Evolutionary conservation across 2,113 vertebrate species (phyloP).

Genomic region (Amazona vittata): DNA sequence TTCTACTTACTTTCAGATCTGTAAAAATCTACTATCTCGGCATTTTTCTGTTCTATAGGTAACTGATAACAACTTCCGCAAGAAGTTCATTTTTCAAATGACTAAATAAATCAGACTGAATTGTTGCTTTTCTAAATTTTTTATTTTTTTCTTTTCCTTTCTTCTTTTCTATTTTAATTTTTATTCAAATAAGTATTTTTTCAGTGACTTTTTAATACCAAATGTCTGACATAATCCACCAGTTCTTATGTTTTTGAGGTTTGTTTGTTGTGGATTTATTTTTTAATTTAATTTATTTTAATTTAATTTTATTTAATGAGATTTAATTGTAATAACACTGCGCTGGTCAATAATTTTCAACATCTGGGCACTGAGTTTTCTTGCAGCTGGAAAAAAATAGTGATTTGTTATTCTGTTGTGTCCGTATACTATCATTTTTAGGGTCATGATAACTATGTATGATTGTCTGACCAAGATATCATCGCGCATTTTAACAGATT

Average conservation of each 20-base stretch:
- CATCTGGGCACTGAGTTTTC: not conserved
- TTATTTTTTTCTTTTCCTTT: not conserved
- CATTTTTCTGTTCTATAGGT: not conserved
- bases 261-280: rapidly evolving
- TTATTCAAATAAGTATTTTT: not conserved
- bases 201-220: not conserved
- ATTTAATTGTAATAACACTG: not conserved
- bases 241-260: not conserved
- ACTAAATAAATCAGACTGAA: not conserved
- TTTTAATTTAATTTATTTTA: rapidly evolving
- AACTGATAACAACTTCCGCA: not conserved
- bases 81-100: not conserved
- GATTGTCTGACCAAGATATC: not conserved
- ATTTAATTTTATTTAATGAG: not conserved
- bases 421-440: not conserved
- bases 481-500: not conserved
- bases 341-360: not conserved
- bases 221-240: not conserved
- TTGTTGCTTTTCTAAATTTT: not conserved
- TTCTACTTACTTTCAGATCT: not conserved
- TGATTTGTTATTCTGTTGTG: not conserved
- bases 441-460: not conserved
- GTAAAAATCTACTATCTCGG: not conserved
- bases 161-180: not conserved
- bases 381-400: not conserved